A percentile compares a stretch with the other conserved stretches of the same genome.
Conservation (phyloP, 2,113 vertebrate species). For the Gobio gobio region DNA sequence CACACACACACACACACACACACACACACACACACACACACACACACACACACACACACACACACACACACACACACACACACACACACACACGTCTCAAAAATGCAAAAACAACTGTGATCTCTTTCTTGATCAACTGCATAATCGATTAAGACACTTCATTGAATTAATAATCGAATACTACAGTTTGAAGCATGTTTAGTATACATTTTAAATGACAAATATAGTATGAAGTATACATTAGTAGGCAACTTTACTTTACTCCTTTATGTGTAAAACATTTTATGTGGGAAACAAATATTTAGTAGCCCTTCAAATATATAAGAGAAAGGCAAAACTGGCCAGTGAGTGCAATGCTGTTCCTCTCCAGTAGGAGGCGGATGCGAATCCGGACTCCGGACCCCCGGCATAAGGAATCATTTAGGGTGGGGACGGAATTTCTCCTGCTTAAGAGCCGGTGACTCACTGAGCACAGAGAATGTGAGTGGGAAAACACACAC, state of each 20-base stretch:
- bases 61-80: too few relatives aligned
- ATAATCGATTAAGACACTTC: background rate
- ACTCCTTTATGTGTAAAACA: background rate
- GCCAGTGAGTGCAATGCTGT: background rate
- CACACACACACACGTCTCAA: background rate
- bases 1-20: too few relatives aligned
- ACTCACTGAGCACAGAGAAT: conserved; percentile 44
- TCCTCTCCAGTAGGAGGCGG: conserved; percentile 59
- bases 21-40: too few relatives aligned
- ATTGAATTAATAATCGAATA: background rate
- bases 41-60: background rate
- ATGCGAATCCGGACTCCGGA: background rate
- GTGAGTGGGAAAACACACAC: conserved; percentile 27
- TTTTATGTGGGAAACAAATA: background rate
- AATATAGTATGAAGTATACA: too few relatives aligned
- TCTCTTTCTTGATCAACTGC: background rate
- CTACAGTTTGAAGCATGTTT: too few relatives aligned
- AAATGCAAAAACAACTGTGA: background rate
- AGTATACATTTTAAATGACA: too few relatives aligned
- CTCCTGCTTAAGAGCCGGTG: conserved; percentile 18
- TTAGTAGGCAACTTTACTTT: background rate
- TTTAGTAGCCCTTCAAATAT: background rate
- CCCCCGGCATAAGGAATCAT: conserved; percentile 30
- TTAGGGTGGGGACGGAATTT: conserved; percentile 52
- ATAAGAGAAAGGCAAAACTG: background rate